Evolutionary conservation across 92 coral and sea anemone genomes (phyloP).

Genomic region (Umimayanthus chanpuru): DNA sequence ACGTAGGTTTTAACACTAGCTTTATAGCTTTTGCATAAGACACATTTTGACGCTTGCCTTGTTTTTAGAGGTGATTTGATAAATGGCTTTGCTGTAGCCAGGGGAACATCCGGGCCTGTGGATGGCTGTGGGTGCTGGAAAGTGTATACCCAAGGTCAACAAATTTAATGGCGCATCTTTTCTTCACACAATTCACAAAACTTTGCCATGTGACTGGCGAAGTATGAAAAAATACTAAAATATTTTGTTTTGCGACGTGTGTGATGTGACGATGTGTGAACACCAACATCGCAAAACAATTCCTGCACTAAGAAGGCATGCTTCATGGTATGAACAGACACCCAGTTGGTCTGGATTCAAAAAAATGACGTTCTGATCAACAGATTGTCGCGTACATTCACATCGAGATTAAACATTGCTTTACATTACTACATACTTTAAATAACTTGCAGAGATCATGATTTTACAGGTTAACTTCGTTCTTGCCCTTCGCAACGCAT

Average conservation of each 20-base stretch:
- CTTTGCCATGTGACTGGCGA: not conserved
- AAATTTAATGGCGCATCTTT: constrained; percentile 10
- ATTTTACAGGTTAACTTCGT: not conserved
- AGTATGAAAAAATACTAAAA: no score
- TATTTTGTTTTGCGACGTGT: no score
- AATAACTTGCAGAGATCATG: not conserved
- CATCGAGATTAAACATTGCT: constrained; percentile 1
- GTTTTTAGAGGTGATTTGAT: not conserved
- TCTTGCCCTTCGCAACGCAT: not conserved
- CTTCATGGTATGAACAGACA: not conserved
- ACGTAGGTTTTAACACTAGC: no score
- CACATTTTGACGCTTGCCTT: not conserved
- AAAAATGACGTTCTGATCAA: not conserved
- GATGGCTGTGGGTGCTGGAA: not conserved
- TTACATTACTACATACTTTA: not conserved
- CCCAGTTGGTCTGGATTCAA: not conserved
- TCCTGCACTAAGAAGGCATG: not conserved
- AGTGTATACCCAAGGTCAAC: not conserved
- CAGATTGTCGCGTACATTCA: not conserved
- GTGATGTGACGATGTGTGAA: no score
- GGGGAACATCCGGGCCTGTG: not conserved
- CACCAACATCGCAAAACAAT: not conserved
- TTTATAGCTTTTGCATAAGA: no score
- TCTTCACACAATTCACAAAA: not conserved
- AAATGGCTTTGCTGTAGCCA: not conserved